Evolutionary conservation across 2,797 vertebrate species (phyloP).

Genomic region (Sebastes trivittatus): DNA sequence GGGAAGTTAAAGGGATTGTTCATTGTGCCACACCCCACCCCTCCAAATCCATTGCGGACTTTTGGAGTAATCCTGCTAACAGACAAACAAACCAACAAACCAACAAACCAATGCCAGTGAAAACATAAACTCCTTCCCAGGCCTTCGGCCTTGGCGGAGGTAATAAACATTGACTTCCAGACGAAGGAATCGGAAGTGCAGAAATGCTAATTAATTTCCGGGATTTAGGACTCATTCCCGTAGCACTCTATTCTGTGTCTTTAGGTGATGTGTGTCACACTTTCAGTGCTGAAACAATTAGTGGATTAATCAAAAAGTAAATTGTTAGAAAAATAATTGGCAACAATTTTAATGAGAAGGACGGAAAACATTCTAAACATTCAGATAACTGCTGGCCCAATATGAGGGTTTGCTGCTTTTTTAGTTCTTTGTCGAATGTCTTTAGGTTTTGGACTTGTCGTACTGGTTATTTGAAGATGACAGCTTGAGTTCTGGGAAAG

Average conservation of each 20-base stretch:
- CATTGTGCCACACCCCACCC: too few species aligned
- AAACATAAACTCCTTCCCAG: too few species aligned
- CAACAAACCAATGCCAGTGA: too few species aligned
- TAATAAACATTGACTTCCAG: too few species aligned
- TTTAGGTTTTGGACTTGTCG: neutral
- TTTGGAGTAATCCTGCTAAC: too few species aligned
- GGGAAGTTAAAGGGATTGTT: too few species aligned
- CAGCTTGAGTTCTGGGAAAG: neutral
- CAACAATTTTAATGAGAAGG: neutral
- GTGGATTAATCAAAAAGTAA: neutral
- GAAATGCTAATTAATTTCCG: too few species aligned
- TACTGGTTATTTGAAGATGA: neutral
- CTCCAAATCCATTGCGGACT: too few species aligned
- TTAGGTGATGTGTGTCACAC: neutral
- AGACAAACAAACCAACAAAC: too few species aligned
- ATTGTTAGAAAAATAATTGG: neutral
- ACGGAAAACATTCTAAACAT: neutral
- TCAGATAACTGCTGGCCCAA: neutral
- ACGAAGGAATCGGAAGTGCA: too few species aligned
- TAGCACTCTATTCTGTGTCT: neutral
- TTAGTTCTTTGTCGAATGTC: neutral
- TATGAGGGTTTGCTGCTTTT: neutral
- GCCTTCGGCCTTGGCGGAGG: too few species aligned
- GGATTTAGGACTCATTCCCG: too few species aligned
- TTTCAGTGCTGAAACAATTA: neutral